These are phyloP conservation scores for Holocentrus rufus DNA, from an alignment of 2,797 vertebrate genomes.

Conservation along the genomic window DNA sequence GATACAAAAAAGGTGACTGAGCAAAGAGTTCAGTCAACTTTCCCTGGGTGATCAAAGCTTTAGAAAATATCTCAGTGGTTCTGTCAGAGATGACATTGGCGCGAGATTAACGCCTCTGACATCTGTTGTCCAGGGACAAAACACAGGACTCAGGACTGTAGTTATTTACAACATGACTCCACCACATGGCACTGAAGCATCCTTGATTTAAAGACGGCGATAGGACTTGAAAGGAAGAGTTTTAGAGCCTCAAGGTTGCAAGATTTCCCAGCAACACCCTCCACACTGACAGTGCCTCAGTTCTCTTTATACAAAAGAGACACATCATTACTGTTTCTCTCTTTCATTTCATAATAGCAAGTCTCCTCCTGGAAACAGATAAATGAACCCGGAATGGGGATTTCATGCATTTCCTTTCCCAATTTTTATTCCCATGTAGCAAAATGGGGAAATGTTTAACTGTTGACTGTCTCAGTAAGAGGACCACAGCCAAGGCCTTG, in stretches of 20 bases:
- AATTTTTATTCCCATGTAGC: slow-evolving; percentile 9
- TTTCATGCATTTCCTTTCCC: slow-evolving; percentile 21
- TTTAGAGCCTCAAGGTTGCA: slow-evolving; percentile 16
- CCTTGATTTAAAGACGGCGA: background rate
- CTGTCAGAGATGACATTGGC: background rate
- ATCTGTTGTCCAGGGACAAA: slow-evolving; percentile 4
- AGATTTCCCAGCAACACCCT: slow-evolving; percentile 5
- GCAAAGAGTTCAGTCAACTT: too few species aligned
- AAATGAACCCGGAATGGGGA: slow-evolving; percentile 38
- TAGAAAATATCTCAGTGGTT: background rate
- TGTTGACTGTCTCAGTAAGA: slow-evolving; percentile 28
- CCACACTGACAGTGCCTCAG: slow-evolving; percentile 5
- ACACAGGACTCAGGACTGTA: background rate
- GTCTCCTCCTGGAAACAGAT: slow-evolving; percentile 39
- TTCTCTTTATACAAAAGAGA: slow-evolving; percentile 12
- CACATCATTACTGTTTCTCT: slow-evolving; percentile 35
- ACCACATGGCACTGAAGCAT: background rate
- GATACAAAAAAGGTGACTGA: too few species aligned
- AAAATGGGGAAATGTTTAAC: background rate
- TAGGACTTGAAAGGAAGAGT: slow-evolving; percentile 5
- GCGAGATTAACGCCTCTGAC: background rate
- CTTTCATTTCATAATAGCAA: slow-evolving; percentile 53
- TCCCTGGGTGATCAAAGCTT: too few species aligned
- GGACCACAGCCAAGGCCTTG: slow-evolving; percentile 8
- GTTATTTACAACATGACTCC: slow-evolving; percentile 10